These are phyloP conservation scores for Salvator merianae DNA, from an alignment of 2,113 vertebrate species.

Conservation along the genomic window DNA sequence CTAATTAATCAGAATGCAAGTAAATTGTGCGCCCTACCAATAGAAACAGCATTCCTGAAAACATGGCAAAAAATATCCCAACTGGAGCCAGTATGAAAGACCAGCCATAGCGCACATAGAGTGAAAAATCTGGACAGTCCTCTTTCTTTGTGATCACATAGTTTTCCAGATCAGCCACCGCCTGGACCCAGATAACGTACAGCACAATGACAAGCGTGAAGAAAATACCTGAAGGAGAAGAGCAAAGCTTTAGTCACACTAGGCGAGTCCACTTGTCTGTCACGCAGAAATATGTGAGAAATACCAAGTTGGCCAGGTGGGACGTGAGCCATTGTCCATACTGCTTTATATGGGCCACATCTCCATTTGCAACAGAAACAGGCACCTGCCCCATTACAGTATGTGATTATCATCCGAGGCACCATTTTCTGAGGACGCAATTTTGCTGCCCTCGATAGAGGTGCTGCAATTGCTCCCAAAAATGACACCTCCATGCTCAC, in stretches of 20 bases:
- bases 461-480: too few species aligned
- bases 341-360: too few species aligned
- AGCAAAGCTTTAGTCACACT: slow-evolving; percentile 32
- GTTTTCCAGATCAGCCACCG: slow-evolving; percentile 82
- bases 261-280: not conserved
- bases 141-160: slow-evolving; percentile 74
- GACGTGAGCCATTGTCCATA: too few species aligned
- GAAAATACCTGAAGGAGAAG: slow-evolving; percentile 79
- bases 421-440: too few species aligned
- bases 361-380: too few species aligned
- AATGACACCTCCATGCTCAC: too few species aligned
- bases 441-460: too few species aligned
- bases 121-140: slow-evolving; percentile 77
- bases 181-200: slow-evolving; percentile 88
- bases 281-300: not conserved
- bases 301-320: not conserved
- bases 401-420: too few species aligned
- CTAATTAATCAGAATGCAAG: slow-evolving; percentile 72
- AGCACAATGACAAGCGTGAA: slow-evolving; percentile 86
- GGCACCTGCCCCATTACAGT: too few species aligned
- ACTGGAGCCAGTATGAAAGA: slow-evolving; percentile 93
- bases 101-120: slow-evolving; percentile 86
- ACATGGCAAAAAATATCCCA: slow-evolving; percentile 88
- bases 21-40: slow-evolving; percentile 85
- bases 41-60: slow-evolving; percentile 91